Base-by-base conservation (phyloP, 2,113 vertebrate species). In the Plotosus lineatus region DNA sequence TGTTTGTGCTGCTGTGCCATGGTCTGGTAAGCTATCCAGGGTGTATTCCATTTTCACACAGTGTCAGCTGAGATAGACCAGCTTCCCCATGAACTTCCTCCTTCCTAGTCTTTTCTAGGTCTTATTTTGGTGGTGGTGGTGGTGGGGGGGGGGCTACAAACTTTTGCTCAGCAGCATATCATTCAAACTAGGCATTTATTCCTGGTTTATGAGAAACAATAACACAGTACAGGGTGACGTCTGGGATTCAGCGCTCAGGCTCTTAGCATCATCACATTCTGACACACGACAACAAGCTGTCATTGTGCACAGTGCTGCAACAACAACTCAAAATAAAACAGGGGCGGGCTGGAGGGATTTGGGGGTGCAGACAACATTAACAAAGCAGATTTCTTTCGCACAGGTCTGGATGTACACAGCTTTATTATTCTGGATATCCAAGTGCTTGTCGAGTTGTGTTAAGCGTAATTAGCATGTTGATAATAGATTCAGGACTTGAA, bases 381-480 rank as follows among this genome's bases (percentile, higher is more conserved):
- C 56, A 65, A 63, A 38, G 21, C 66, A 19, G 42, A 71, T 31
- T 48, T 71, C 68, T 71, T 26, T 31, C 68, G 69, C 9, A 23
- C 21, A 23, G 26, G 36, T 26, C 65, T 71, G 44, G 68, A 76
- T 71, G 11, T 79, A 71, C 69, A 82, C 91, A 92, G 88, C 89
- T 91, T 88, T 82, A 85, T 83, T 83, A 85, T 89, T 81, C 89
- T 89, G 86, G 91, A 89, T 92, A 88, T 84, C 86, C 73, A 55
- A 71, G 51, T 88, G 86, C 86, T n/a, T 81, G 86, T 85, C 81
- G 82, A 85, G 89, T 77, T 87, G 85, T 77, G 84, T 56, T 84
- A 86, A 74, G 63, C 82, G 86, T 82, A 92, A 93, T 93, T 93
- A 92, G 89, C 93, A 92, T 92, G 80, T 92, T 84, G 85, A 85